phyloP scores from a whole-genome alignment of 2,113 vertebrate genomes.

The Stegastes partitus region DNA sequence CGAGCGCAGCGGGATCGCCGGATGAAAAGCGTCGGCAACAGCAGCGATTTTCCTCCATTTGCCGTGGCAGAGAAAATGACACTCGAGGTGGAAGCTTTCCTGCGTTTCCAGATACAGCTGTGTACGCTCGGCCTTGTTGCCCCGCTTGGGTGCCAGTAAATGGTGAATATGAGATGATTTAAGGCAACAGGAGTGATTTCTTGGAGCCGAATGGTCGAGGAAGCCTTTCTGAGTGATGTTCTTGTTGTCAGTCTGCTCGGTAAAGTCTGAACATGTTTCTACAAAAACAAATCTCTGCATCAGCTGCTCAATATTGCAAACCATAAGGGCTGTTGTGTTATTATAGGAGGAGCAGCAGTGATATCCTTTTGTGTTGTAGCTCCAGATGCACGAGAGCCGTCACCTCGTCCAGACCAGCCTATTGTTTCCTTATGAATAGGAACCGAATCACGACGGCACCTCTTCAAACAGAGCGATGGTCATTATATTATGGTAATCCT shows the following conservation, averaged over 20 bases:
- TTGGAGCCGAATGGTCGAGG: neutral
- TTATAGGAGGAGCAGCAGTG: too few relatives aligned
- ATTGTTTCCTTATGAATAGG: too few relatives aligned
- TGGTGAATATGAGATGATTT: conserved; percentile 25
- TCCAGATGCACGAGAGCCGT: too few relatives aligned
- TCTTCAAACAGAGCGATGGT: too few relatives aligned
- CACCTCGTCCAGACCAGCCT: too few relatives aligned
- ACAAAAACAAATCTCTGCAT: too few relatives aligned
- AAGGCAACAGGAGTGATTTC: conserved; percentile 1
- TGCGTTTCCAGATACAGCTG: conserved; percentile 31
- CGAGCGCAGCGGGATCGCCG: neutral
- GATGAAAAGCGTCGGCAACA: conserved; percentile 30
- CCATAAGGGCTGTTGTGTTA: too few relatives aligned
- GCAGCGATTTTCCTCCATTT: conserved; percentile 23
- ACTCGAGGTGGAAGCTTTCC: conserved; percentile 27
- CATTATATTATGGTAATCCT: too few relatives aligned
- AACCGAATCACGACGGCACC: too few relatives aligned
- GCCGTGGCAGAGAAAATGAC: conserved; percentile 24
- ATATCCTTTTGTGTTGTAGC: too few relatives aligned
- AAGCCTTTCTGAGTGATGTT: neutral
- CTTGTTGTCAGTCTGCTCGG: neutral
- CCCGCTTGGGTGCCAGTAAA: conserved; percentile 9
- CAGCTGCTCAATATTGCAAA: too few relatives aligned
- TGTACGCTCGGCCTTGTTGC: conserved; percentile 29
- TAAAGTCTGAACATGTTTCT: neutral